phyloP scores from a whole-genome alignment of 2,113 vertebrate species.

The Thamnophis sirtalis region DNA sequence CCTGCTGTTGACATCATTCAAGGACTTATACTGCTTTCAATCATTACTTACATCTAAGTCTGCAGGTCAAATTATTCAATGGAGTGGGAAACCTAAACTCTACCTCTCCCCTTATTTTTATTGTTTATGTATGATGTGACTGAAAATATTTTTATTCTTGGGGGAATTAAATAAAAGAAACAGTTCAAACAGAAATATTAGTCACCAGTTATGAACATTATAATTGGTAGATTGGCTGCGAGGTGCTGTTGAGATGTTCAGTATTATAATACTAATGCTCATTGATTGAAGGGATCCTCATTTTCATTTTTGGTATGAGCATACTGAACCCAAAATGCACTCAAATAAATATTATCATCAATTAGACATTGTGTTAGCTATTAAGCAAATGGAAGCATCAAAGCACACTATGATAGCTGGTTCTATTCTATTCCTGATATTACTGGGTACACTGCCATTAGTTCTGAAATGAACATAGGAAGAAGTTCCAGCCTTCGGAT shows the following conservation, averaged over 20 bases:
- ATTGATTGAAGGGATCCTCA: background rate
- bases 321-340: background rate
- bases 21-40: background rate
- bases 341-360: background rate
- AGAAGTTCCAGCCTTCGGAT: too few species aligned
- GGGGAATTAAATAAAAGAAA: background rate
- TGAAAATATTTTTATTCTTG: background rate
- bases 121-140: background rate
- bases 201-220: background rate
- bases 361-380: background rate
- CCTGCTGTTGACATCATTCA: background rate
- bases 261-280: background rate
- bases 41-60: background rate
- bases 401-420: background rate
- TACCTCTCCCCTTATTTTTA: background rate
- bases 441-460: background rate
- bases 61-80: background rate
- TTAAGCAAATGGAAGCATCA: background rate
- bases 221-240: background rate
- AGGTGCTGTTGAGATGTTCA: background rate
- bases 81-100: background rate
- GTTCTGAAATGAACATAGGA: background rate
- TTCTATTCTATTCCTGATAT: background rate
- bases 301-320: background rate
- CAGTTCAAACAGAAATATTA: background rate